Percentiles rank a stretch among this genome's conserved stretches.
Conservation (phyloP, 2,113 vertebrate species). For the Pipra filicauda region DNA sequence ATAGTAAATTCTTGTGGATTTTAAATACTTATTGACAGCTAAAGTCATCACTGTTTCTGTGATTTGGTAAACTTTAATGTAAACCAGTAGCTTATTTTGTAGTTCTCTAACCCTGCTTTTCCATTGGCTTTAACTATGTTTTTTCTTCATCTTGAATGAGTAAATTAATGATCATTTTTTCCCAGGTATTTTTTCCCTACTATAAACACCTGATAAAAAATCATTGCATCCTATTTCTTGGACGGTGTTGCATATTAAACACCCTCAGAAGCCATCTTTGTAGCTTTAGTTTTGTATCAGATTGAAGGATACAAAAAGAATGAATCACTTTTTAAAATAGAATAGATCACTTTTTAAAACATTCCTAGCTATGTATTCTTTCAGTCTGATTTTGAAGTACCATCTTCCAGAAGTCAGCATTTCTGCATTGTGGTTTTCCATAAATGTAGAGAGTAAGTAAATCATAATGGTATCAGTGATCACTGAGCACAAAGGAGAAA, state of each 20-base stretch:
- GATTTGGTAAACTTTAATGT: constrained; percentile 36
- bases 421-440: neutral
- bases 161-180: neutral
- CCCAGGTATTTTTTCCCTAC: neutral
- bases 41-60: neutral
- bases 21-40: constrained; percentile 10
- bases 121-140: neutral
- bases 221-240: neutral
- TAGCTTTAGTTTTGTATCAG: neutral
- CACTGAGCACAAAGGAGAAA: neutral
- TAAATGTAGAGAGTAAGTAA: neutral
- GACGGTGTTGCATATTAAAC: neutral
- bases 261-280: neutral
- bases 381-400: neutral
- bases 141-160: neutral
- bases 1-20: neutral
- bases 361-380: neutral
- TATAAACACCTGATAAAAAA: neutral
- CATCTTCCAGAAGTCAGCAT: neutral
- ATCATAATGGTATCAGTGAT: neutral
- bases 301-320: neutral
- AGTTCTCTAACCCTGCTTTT: neutral
- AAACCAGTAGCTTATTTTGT: neutral
- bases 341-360: neutral
- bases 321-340: too few species aligned